Evolutionary conservation across 2,888 invertebrate species (phyloP), one percentile per base, ranked within the genome.

Genomic region (Sinopyrophorus schimmeli): DNA sequence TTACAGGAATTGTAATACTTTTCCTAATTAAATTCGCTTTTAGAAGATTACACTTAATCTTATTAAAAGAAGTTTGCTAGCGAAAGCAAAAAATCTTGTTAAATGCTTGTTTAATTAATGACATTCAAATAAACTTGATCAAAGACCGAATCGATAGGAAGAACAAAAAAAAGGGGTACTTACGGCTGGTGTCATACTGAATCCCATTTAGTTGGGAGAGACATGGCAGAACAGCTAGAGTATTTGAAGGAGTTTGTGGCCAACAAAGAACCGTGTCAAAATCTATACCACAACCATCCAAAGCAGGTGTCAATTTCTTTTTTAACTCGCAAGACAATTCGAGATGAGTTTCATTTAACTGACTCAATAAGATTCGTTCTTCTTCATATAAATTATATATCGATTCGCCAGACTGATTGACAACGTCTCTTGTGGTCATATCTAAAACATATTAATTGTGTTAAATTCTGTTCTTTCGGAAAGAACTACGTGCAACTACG

Each of bases 181-280:
- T 75, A 91, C 91, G 84, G 66, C 84, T 80, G 53, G 82, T 83
- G 68, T 91, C 90, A 65, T 90, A 90, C 53, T 78, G 80, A 44
- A 90, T 81, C 50, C 87, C 88, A 58, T 85, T 80, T 43, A 91
- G 76, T 63, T 87, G 84, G 40, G 81, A 81, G 64, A 91, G 86
- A 71, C 92, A 92, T 15, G 84, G 81, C 56, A 89, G 80, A 17
- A 82, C 74, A 1, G 88, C 86, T 41, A 80, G 65, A 1, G 83
- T 80, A 52, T 83, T 84, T 48, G 82, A 82, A 1, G 79, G 76
- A 3, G 90, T 89, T 10, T 82, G 77, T 7, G 87, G 89, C 92
- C 91, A 92, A 71, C 91, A 92, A 23, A 89, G 76, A 50, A 89
- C 74, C 3, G 81, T 80, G 66, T 91, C 90, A 39, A 54, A 63